Evolutionary conservation across 2,797 vertebrate species (phyloP), one percentile per base, ranked within the genome.

Genomic region (Falco rusticolus): DNA sequence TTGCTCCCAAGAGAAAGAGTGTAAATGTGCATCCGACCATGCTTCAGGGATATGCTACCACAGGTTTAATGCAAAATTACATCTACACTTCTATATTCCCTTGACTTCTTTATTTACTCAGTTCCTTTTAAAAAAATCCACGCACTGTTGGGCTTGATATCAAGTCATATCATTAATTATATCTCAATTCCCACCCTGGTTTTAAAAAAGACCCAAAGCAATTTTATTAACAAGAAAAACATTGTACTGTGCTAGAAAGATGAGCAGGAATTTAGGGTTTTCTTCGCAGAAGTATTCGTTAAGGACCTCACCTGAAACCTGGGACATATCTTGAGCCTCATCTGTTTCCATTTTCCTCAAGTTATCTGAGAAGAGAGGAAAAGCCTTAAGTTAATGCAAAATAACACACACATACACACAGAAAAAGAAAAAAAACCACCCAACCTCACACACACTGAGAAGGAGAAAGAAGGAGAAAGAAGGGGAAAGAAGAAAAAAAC

Each of bases 291-390:
- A 83, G 25, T 87, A 53, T 82, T 94, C 28, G 61, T 71, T 86
- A 85, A 95, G 74, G 77, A 91, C 97, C 98, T 98, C 98, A 99
- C 99, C 99, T 99, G 99, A 98, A 98, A 99, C 98, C 97, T 99
- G 99, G 98, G 99, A 98, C 98, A 99, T 98, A 98, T 99, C 99
- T 98, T 99, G 99, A 97, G 98, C 98, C 98, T 99, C 99, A 97
- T 99, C 99, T 86, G 98, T 98, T 98, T 99, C 99, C 99, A 99
- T 99, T 98, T 99, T 99, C 98, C 99, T 99, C 98, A 98, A 97
- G 98, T 99, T 99, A 98, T 98, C 99, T 98, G 97, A 97, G 95
- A 97, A 98, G 78, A 98, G 94, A 98, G 90, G 93, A 96, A 97
- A 75, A 95, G 56, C 68, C 63, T 98, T 92, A 97, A 96, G 92